Conservation (phyloP, 2,113 vertebrate species). For the Aspidoscelis tigris region DNA sequence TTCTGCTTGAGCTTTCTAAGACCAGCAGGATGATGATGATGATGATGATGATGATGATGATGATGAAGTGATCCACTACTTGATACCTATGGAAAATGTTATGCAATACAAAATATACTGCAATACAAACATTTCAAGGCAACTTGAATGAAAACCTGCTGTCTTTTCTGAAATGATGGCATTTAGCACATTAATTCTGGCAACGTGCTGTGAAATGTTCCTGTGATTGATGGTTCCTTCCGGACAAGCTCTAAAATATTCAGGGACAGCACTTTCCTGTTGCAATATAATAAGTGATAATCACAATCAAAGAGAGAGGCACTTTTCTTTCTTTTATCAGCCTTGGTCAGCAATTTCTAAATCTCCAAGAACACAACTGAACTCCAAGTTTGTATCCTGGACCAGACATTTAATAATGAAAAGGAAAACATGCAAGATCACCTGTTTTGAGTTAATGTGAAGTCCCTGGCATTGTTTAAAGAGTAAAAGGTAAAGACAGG, state of each 20-base stretch:
- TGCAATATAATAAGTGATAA: not conserved
- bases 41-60: no score
- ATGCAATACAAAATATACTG: not conserved
- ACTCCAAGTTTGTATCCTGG: not conserved
- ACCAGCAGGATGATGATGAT: no score
- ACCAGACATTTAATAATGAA: not conserved
- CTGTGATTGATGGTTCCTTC: slow-evolving; percentile 7
- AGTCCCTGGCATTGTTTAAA: not conserved
- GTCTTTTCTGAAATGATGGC: not conserved
- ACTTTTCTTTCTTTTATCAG: not conserved
- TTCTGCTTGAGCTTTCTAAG: no score
- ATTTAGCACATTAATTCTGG: not conserved
- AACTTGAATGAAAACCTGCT: not conserved
- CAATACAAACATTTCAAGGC: not conserved
- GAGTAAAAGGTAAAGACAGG: not conserved
- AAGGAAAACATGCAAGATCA: not conserved
- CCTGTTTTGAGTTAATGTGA: not conserved
- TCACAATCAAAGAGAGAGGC: slow-evolving; percentile 6
- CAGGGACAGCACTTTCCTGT: not conserved
- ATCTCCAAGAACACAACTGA: not conserved
- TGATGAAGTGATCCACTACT: no score
- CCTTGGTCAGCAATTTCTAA: not conserved
- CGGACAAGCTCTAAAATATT: not conserved
- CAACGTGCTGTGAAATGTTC: not conserved
- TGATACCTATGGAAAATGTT: no score